Evolutionary conservation across 2,113 vertebrate species (phyloP), one percentile per base, ranked within the genome.

Genomic region (Xyrauchen texanus): DNA sequence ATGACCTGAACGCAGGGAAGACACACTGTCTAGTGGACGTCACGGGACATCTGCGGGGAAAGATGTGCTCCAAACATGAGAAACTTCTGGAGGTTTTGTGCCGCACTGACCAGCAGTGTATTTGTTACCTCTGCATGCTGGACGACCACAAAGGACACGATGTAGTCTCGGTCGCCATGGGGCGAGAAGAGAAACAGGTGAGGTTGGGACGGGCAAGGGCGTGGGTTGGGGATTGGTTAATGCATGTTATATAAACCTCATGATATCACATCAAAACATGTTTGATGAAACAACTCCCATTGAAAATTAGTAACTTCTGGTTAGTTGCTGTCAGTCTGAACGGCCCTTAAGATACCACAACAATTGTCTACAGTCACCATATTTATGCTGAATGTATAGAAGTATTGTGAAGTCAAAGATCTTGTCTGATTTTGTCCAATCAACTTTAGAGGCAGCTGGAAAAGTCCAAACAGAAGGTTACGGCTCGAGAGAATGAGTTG

Each of bases 111-210:
- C 45, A 34, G 7, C 52, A 9, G 8, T 64, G 60, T 12, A 70
- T 76, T 71, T 83, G 81, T 64, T 76, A 8, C 52, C 45, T 49
- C 16, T 83, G 77, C 66, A 57, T 83, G 77, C 65, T 83, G 65
- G 70, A 83, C 7, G 13, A 70, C 6, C 81, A 76, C 45, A 76
- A 57, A 16, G 77, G 45, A 10, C 81, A 79, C 2, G 70, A 83
- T 10, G 11, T n/a, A 7, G 72, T 74, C 7, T 80, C 45, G 0
- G 78, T 68, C 3, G 58, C 70, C 8, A 6, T 10, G 7, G 71
- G 69, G 7, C 71, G 78, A 46, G 52, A 21, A 12, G 71, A 76
- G 62, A 65, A 62, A 65, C 53, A 64, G 77, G 81, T 83, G 46
- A 42, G 53, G 10, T 11, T 5, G 9, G 52, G 52, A 5, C 10